Conservation (phyloP, 2,888 invertebrate genomes). For the Tyria jacobaeae region DNA sequence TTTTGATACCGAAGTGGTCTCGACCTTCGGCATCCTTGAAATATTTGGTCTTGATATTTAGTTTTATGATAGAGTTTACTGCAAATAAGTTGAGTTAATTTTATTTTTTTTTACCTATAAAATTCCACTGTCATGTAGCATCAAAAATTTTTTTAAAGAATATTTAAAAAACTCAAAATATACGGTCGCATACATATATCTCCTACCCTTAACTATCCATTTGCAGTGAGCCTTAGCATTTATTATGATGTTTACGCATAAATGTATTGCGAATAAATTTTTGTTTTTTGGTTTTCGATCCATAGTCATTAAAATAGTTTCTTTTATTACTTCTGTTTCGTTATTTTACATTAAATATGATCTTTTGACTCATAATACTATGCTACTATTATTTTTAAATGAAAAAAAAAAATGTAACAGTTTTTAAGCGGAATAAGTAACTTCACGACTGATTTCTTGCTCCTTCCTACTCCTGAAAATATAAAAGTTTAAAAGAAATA, state of each 20-base stretch:
- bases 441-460: too few species aligned
- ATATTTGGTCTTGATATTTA: slow-evolving; percentile 81
- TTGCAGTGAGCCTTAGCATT: neutral
- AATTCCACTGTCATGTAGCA: neutral
- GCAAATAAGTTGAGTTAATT: slow-evolving; percentile 44
- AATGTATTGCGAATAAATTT: neutral
- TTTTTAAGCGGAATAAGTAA: neutral
- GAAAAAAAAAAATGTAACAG: too few species aligned
- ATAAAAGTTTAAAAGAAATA: too few species aligned
- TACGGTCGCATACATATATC: neutral
- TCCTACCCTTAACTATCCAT: neutral
- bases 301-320: neutral
- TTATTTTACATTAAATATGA: too few species aligned
- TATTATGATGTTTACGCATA: neutral
- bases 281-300: neutral
- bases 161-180: neutral
- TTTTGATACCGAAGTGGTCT: slow-evolving; percentile 82
- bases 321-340: too few species aligned
- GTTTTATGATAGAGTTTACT: slow-evolving; percentile 81
- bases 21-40: slow-evolving; percentile 77
- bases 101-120: neutral
- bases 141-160: neutral
- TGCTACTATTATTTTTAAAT: too few species aligned
- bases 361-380: too few species aligned
- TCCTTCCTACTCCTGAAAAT: too few species aligned